Evolutionary conservation across 2,888 invertebrate genomes (phyloP), one percentile per base, ranked within the genome.

Genomic region (Eueremaeus valkanovi): DNA sequence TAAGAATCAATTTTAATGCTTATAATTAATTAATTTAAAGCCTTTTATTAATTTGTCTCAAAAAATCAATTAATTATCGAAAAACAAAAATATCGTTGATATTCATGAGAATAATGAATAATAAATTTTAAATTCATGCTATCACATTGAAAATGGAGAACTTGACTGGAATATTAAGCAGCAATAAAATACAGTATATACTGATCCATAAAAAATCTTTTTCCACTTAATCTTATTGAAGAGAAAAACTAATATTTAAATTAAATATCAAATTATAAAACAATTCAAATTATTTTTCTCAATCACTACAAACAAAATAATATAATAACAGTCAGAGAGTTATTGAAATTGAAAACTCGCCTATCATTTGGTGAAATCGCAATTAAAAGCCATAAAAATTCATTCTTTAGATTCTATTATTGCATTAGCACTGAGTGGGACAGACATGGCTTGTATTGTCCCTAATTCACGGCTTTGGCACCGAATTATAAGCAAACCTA

Each of bases 311-410:
- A n/a, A n/a, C n/a, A n/a, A n/a, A n/a, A n/a, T n/a, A n/a, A n/a
- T n/a, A n/a, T n/a, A n/a, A n/a, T n/a, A n/a, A 49, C 18, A 49
- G 49, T 49, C 49, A n/a, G 49, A 21, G n/a, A 49, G 18, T 3
- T 58, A 27, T 58, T 58, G 58, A 58, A 58, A 58, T 58, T 21
- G 27, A 29, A 58, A 58, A 58, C 58, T 58, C 58, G 58, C 58
- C 58, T 58, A 58, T 58, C 58, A 58, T 58, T 58, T 58, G 16
- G 58, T 58, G n/a, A n/a, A n/a, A 58, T 58, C 58, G 29, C 58
- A 58, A 58, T 58, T 58, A 58, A 58, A 24, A 58, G 27, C 29
- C 24, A 24, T 58, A 58, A 58, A 21, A 58, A 27, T 58, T 27
- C 24, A 27, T 58, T 58, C 18, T 58, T 24, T 29, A 36, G 5